phyloP scores from a whole-genome alignment of 2,113 vertebrate genomes.

The Taurulus bubalis region DNA sequence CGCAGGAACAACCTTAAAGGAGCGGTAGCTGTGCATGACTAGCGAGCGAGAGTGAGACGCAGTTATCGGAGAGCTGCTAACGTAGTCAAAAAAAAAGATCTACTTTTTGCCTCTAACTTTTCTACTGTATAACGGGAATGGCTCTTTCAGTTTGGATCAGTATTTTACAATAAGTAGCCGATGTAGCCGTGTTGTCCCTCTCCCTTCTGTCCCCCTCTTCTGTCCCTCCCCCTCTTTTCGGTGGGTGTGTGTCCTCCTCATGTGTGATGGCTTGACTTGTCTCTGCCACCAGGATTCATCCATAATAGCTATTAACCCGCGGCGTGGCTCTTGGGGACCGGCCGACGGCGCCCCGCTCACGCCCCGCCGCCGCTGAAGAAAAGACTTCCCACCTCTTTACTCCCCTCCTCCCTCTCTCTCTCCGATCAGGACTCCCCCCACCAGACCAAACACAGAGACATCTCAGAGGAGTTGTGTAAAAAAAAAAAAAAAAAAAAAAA shows the following conservation, averaged over 20 bases:
- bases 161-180: conserved; percentile 82
- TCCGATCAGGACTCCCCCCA: conserved; percentile 27
- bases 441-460: conserved; percentile 53
- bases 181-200: conserved; percentile 78
- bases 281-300: conserved; percentile 97
- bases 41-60: conserved; percentile 46
- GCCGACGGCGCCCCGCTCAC: conserved; percentile 7
- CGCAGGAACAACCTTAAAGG: conserved; percentile 91
- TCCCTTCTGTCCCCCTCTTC: conserved; percentile 41
- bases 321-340: conserved; percentile 32
- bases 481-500: conserved; percentile 64
- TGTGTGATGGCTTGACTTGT: conserved; percentile 90
- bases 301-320: conserved; percentile 91
- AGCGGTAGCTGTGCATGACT: conserved; percentile 76
- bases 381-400: conserved; percentile 4
- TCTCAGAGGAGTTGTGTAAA: conserved; percentile 59
- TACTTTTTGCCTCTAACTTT: conserved; percentile 76
- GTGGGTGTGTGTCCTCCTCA: conserved; percentile 66
- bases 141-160: conserved; percentile 64
- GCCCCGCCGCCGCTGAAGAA: conserved; percentile 35
- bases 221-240: conserved; percentile 42
- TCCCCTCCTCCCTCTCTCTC: not conserved
- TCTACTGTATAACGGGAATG: conserved; percentile 74
- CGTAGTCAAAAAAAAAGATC: conserved; percentile 61
- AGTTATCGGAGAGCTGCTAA: conserved; percentile 77